Evolutionary conservation across 2,797 vertebrate species (phyloP), one percentile per base, ranked within the genome.

Genomic region (Takifugu ocellatus): DNA sequence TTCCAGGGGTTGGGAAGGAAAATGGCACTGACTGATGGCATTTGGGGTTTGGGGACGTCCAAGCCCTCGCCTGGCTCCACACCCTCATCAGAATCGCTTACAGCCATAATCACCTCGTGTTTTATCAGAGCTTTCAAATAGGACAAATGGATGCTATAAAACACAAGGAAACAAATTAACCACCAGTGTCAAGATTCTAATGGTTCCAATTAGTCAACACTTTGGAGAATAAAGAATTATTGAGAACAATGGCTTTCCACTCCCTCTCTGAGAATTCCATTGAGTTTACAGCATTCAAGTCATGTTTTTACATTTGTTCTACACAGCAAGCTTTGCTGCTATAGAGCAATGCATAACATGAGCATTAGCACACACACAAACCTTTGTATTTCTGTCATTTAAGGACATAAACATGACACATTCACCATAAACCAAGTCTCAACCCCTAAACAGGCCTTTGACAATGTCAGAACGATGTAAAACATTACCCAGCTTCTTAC

Each of bases 121-220:
- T 87, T 88, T 84, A 89, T 84, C 77, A 50, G 67, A 67, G 70
- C 75, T 66, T 74, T 84, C 75, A 56, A 26, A 82, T 61, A 63
- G 72, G 75, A 85, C 79, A 82, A 86, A 89, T 83, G 78, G 86
- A 87, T 63, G 24, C 87, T 79, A 83, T 87, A 84, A 89, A 89
- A 85, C 78, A 82, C 77, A 81, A 63, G 81, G 87, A 88, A 89
- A 89, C 78, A 78, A 84, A 90, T 91, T 86, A 89, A 84, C 79
- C 72, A 76, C 72, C 43, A 49, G 75, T 84, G 85, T 88, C 88
- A 83, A 75, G 68, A 79, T 74, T 86, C 79, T 89, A 92, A 91
- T 89, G 74, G 73, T 76, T 79, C 78, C 85, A 87, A 90, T 92
- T 90, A 89, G 89, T 90, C 88, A 89, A 81, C 80, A 87, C 87